Percentiles rank a stretch among this genome's conserved stretches.
Evolutionary conservation across 2,888 invertebrate genomes (phyloP).

Genomic region (Ligdia adustata): DNA sequence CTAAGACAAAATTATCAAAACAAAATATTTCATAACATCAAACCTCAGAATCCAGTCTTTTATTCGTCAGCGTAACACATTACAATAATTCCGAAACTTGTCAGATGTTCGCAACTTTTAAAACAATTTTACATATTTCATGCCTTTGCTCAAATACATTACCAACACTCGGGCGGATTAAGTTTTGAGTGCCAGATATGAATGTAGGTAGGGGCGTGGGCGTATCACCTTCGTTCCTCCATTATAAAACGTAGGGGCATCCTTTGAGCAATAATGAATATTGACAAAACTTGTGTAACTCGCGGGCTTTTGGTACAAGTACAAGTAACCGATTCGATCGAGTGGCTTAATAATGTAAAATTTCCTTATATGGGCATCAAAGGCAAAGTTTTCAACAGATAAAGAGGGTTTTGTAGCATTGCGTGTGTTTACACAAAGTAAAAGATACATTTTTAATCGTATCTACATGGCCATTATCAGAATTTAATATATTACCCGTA

Average conservation of each 20-base stretch:
- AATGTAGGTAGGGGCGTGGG: conserved; percentile 7
- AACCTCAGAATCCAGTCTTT: not conserved
- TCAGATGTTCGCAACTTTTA: conserved; percentile 11
- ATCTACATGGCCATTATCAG: too few relatives aligned
- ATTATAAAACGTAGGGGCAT: not conserved
- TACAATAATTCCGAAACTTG: conserved; percentile 19
- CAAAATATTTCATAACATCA: too few relatives aligned
- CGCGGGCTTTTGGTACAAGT: too few relatives aligned
- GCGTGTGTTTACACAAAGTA: too few relatives aligned
- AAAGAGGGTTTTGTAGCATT: too few relatives aligned
- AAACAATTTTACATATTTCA: conserved; percentile 8
- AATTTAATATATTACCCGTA: too few relatives aligned
- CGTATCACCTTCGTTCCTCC: not conserved
- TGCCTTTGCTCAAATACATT: conserved; percentile 24
- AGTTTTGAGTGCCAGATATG: conserved; percentile 12
- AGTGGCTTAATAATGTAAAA: too few relatives aligned
- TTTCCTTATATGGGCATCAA: too few relatives aligned
- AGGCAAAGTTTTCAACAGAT: too few relatives aligned
- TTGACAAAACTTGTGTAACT: conserved; percentile 11
- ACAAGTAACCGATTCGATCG: too few relatives aligned
- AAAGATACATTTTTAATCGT: too few relatives aligned
- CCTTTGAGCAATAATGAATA: conserved; percentile 3
- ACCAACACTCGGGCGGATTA: conserved; percentile 28
- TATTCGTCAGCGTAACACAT: conserved; percentile 9
- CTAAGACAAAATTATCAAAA: too few relatives aligned